Evolutionary conservation across 1,140 invertebrate species (phyloP).

Genomic region (Platorchestia sp.): DNA sequence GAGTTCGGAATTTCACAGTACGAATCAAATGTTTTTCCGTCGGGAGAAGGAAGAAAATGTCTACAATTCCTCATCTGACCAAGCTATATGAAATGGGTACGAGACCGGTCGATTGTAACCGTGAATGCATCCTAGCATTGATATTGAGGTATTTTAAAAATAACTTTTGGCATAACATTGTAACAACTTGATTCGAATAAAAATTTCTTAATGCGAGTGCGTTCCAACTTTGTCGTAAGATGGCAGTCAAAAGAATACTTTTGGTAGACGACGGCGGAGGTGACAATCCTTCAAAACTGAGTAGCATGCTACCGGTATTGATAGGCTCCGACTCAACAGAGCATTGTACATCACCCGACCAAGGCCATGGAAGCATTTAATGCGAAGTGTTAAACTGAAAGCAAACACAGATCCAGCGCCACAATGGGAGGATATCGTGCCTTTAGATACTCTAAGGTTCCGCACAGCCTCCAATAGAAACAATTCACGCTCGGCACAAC

Average conservation of each 20-base stretch:
- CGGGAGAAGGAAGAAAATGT: too few relatives aligned
- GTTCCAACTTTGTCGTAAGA: not conserved
- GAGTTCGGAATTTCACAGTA: too few relatives aligned
- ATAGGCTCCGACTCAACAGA: not conserved
- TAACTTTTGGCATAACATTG: too few relatives aligned
- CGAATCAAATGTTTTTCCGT: too few relatives aligned
- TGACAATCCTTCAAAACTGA: not conserved
- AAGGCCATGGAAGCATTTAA: not conserved
- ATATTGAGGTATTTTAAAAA: too few relatives aligned
- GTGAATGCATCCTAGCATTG: too few relatives aligned
- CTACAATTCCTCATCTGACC: too few relatives aligned
- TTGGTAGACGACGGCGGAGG: not conserved
- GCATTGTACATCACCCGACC: not conserved
- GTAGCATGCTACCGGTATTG: not conserved
- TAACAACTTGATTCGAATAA: too few relatives aligned
- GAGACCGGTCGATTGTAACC: too few relatives aligned
- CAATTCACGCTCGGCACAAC: not conserved
- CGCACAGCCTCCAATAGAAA: not conserved
- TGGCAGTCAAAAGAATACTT: not conserved
- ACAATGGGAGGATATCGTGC: conserved; percentile 23
- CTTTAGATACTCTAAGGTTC: not conserved
- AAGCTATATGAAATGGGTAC: too few relatives aligned
- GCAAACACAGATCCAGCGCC: not conserved
- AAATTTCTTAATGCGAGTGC: too few relatives aligned
- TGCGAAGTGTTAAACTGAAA: not conserved